Conservation (phyloP, 1,140 invertebrate species). For the Prorops nasuta region DNA sequence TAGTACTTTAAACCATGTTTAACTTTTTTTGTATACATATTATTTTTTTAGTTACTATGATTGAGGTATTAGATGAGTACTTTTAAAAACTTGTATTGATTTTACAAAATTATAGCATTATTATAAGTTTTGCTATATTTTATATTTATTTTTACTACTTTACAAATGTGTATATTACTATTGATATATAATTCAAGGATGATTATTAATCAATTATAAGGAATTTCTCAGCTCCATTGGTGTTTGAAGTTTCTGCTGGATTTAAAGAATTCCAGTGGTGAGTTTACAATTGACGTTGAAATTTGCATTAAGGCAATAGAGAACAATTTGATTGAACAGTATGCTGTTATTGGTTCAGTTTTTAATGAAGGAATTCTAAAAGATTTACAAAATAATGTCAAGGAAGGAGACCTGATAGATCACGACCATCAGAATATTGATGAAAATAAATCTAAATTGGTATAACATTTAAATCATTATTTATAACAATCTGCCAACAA, state of each 20-base stretch:
- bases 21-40: too few species aligned
- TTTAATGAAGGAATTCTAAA: background rate
- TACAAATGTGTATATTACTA: background rate
- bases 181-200: background rate
- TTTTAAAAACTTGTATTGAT: too few species aligned
- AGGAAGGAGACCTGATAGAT: too few species aligned
- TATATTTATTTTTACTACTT: background rate
- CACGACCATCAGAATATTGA: too few species aligned
- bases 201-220: background rate
- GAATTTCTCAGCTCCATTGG: conserved; percentile 17
- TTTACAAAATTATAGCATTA: background rate
- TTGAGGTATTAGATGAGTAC: too few species aligned
- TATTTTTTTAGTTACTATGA: too few species aligned
- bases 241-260: conserved; percentile 16
- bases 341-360: conserved; percentile 8
- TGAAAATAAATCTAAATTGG: background rate
- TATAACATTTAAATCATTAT: background rate
- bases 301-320: conserved; percentile 17
- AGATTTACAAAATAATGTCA: background rate
- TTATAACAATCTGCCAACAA: background rate
- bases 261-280: conserved; percentile 9
- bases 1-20: too few species aligned
- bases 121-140: background rate
- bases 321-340: conserved; percentile 18
- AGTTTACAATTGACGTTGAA: conserved; percentile 13